Base-by-base conservation (phyloP, 2,888 invertebrate species). In the Scrobipalpa atriplicella region DNA sequence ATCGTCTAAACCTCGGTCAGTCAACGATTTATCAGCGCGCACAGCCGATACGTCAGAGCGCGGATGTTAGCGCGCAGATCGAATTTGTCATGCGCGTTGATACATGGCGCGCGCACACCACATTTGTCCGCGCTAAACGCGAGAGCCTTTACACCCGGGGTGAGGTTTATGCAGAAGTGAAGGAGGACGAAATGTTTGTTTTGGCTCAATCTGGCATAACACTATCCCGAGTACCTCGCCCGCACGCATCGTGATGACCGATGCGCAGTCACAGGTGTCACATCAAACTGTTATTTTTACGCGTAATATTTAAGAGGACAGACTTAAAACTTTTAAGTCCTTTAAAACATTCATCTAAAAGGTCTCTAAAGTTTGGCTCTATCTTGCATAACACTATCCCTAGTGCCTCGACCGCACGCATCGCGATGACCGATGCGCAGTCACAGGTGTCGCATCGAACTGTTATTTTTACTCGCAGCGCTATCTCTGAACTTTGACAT, bases 121-220 rank as follows among this genome's bases (percentile, higher is more conserved):
- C 84, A 86, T 87, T 85, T 84, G 82, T 86, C 71, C 68, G 58
- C 68, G 69, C 71, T 71, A 73, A 76, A 72, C 74, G 68, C 79
- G 78, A 77, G 71, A 75, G 74, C 74, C 72, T 77, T 80, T 75
- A 78, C 78, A 74, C 75, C 52, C 62, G 38, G 39, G 38, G 56
- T 62, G 2, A 5, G 18, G 38, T 18, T 16, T 65, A 62, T 67
- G 67, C 62, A 19, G 16, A 16, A 62, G 43, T 21, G 62, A 62
- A 19, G 29, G 5, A 2, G 5, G 29, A 2, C 29, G 29, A 29
- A 29, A 29, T 29, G 5, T 43, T 43, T 19, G 47, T n/a, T n/a
- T 21, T 43, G 62, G 11, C 13, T 3, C 21, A 2, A 47, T 51
- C 9, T 38, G 9, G 52, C 19, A 52, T 38, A 39, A 67, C 16